Evolutionary conservation across 2,888 invertebrate genomes (phyloP), one percentile per base, ranked within the genome.

Genomic region (Heteropelma amictum): DNA sequence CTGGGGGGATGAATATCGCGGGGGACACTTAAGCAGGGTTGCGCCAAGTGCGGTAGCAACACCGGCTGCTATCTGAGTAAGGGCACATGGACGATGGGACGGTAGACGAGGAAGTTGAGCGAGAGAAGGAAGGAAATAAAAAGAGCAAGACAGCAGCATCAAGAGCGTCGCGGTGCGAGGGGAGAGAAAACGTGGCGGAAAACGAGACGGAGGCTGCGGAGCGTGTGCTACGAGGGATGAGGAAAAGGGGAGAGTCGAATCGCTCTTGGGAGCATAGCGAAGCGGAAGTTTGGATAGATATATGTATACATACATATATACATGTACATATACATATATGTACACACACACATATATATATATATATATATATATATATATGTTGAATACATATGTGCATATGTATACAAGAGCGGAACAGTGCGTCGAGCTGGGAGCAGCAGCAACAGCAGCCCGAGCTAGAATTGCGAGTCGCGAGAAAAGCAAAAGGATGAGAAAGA

Each of bases 31-130:
- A 70, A 64, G 51, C 60, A 47, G 23, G 63, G 35, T 49, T n/a
- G 21, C 8, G 33, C 42, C 56, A 63, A 26, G 69, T 63, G 35
- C 61, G 42, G 56, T 63, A 33, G 73, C 56, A 51, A 60, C 61
- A 63, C 74, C 70, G 65, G 70, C 51, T 65, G 74, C 69, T 67
- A 14, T 30, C 58, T 60, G 23, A n/a, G 64, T 53, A 53, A 64
- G 64, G 28, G 51, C 21, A 28, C 61, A 51, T 38, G 38, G 26
- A 51, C 58, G 45, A 64, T 58, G 67, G 56, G 56, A 56, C 60
- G 8, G 33, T 54, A 63, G n/a, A n/a, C 38, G 49, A 42, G 56
- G 35, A 68, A 65, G 74, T 73, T 70, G 42, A 68, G 64, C 69
- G 28, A 51, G 26, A 67, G 47, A 42, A 63, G 8, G 17, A 19